phyloP scores from a whole-genome alignment of 2,113 vertebrate genomes.

The Mirza zaza region DNA sequence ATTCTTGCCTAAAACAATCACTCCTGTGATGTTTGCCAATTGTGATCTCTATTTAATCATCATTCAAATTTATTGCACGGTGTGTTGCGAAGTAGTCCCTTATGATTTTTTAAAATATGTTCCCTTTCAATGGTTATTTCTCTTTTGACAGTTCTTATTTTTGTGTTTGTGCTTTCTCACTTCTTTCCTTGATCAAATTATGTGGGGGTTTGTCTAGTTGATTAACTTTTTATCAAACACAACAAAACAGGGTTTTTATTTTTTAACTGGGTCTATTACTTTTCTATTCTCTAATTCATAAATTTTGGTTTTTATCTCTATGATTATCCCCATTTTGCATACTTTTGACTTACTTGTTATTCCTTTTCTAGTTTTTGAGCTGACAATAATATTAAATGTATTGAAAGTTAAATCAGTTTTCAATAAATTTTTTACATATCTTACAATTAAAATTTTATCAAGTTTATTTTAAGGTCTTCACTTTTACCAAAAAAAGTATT shows the following conservation, averaged over 20 bases:
- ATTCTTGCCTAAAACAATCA: background rate
- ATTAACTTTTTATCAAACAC: background rate
- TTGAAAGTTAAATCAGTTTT: too few species aligned
- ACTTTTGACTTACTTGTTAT: too few species aligned
- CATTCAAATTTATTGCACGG: background rate
- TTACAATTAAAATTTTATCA: too few species aligned
- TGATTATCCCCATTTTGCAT: background rate
- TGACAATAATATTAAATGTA: too few species aligned
- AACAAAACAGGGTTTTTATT: background rate
- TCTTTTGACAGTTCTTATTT: background rate
- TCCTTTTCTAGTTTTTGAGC: too few species aligned
- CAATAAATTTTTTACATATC: too few species aligned
- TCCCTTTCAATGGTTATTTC: background rate
- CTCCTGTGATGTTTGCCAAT: background rate
- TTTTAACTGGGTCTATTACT: background rate
- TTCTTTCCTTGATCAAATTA: background rate
- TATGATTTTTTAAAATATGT: background rate
- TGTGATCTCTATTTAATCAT: background rate
- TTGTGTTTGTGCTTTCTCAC: background rate
- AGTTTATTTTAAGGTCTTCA: too few species aligned
- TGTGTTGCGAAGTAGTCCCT: background rate
- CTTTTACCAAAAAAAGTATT: too few species aligned
- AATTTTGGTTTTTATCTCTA: background rate
- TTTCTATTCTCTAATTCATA: background rate
- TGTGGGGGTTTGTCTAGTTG: background rate